Percentiles rank a stretch among this genome's conserved stretches.
phyloP scores from a whole-genome alignment of 2,797 vertebrate species.

The Semotilus atromaculatus region DNA sequence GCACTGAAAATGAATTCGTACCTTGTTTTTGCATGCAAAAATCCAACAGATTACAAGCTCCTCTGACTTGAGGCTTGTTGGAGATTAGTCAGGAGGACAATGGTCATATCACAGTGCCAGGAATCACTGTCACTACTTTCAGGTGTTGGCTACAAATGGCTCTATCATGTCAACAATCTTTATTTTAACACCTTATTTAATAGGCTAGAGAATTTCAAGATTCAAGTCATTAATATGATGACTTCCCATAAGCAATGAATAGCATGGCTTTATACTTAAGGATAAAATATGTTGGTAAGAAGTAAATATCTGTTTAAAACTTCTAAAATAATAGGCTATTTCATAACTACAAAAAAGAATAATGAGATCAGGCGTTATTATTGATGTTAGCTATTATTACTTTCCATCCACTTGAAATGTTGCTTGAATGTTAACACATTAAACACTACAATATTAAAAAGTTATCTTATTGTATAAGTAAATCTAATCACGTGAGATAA shows the following conservation, averaged over 20 bases:
- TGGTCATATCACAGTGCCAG: slow-evolving; percentile 31
- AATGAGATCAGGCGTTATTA: background rate
- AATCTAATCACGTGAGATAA: background rate
- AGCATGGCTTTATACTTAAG: background rate
- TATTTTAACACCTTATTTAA: background rate
- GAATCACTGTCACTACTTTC: slow-evolving; percentile 31
- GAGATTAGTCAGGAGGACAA: slow-evolving; percentile 58
- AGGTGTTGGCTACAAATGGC: background rate
- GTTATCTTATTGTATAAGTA: background rate
- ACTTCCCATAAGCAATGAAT: background rate
- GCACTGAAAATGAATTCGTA: slow-evolving; percentile 51
- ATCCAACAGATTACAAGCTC: slow-evolving; percentile 59
- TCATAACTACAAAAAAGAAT: too few species aligned
- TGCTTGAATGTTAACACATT: background rate
- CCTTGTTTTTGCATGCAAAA: slow-evolving; percentile 55
- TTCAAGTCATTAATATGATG: background rate
- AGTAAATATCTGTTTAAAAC: background rate
- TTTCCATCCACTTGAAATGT: background rate
- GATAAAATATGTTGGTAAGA: background rate
- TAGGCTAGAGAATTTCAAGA: background rate
- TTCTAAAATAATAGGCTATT: background rate
- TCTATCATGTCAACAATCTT: background rate
- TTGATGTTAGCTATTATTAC: background rate
- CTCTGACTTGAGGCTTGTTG: slow-evolving; percentile 49
- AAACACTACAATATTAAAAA: background rate